Conservation (phyloP, 2,797 vertebrate species). For the Momotus momota region DNA sequence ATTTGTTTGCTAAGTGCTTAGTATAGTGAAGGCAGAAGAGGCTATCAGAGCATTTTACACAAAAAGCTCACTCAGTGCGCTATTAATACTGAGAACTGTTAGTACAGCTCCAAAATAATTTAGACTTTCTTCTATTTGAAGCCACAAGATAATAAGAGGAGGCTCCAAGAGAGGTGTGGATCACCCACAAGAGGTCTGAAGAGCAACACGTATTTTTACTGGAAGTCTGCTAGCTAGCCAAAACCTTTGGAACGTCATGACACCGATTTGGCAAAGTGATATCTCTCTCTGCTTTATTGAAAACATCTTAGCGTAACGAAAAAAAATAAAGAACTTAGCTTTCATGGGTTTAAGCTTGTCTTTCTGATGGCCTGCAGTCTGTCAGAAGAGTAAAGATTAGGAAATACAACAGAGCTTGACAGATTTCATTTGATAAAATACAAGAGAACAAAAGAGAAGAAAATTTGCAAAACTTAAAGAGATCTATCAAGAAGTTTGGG, state of each 20-base stretch:
- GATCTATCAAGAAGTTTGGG: background rate
- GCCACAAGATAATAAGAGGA: slow-evolving; percentile 74
- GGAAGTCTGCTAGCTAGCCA: slow-evolving; percentile 74
- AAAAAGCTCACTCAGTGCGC: background rate
- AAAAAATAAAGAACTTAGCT: slow-evolving; percentile 60
- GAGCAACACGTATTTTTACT: slow-evolving; percentile 77
- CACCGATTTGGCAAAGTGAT: slow-evolving; percentile 73
- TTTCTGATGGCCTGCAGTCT: slow-evolving; percentile 62
- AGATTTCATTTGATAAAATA: slow-evolving; percentile 54
- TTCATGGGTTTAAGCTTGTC: slow-evolving; percentile 60
- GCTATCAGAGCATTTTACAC: background rate
- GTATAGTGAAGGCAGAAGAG: background rate
- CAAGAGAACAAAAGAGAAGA: background rate
- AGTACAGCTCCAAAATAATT: slow-evolving; percentile 56
- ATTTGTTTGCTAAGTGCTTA: background rate
- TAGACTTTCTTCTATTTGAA: slow-evolving; percentile 70
- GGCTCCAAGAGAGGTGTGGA: slow-evolving; percentile 77
- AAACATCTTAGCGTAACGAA: slow-evolving; percentile 80
- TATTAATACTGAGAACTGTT: slow-evolving; percentile 45
- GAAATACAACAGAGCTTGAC: background rate
- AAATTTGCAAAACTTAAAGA: background rate
- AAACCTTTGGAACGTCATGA: slow-evolving; percentile 78
- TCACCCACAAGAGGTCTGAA: slow-evolving; percentile 76
- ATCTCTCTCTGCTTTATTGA: slow-evolving; percentile 72
- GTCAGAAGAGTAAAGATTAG: slow-evolving; percentile 59